Conservation (phyloP, 2,888 invertebrate species). For the Leptarthrus brevirostris region DNA sequence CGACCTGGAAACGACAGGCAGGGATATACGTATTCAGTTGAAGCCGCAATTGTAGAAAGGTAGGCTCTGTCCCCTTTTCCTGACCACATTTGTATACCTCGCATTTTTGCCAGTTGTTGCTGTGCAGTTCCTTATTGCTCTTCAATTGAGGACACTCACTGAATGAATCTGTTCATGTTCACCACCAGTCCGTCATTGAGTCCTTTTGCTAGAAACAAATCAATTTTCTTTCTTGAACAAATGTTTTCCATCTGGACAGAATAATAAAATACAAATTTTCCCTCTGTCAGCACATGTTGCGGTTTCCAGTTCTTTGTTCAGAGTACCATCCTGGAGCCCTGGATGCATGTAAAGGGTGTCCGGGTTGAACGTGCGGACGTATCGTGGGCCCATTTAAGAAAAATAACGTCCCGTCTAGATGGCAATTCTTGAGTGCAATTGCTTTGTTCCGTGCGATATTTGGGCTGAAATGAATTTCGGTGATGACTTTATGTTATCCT, state of each 20-base stretch:
- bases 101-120: constrained; percentile 50
- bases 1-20: background rate
- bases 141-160: constrained; percentile 18
- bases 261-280: constrained; percentile 55
- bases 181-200: constrained; percentile 8
- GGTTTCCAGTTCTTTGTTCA: constrained; percentile 27
- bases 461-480: constrained; percentile 50
- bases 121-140: constrained; percentile 46
- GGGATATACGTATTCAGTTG: background rate
- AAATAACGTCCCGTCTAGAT: constrained; percentile 53
- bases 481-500: constrained; percentile 50
- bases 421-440: constrained; percentile 52
- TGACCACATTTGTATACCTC: background rate
- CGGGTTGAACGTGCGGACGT: constrained; percentile 51
- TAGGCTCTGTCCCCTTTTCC: background rate
- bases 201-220: constrained; percentile 50
- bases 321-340: background rate
- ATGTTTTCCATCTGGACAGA: constrained; percentile 53
- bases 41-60: background rate
- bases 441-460: constrained; percentile 45
- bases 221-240: constrained; percentile 53
- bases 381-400: constrained; percentile 53
- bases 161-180: background rate
- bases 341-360: constrained; percentile 51
- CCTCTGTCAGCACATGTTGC: constrained; percentile 54